Conservation (phyloP, 2,113 vertebrate genomes). For the Desmodus rotundus region DNA sequence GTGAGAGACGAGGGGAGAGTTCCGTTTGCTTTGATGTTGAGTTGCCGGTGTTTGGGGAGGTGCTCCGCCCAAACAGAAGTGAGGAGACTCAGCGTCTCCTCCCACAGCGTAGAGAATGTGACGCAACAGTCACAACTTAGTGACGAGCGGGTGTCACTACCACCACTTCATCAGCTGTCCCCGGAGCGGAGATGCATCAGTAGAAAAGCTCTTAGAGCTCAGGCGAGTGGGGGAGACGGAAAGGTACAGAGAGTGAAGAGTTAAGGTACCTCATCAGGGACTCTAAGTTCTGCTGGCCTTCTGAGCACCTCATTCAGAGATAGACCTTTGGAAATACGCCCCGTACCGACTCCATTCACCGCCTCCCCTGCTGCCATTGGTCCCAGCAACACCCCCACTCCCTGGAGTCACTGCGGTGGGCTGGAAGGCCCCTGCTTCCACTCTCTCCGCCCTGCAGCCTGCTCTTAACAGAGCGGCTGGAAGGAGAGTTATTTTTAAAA, state of each 20-base stretch:
- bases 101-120: neutral
- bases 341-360: neutral
- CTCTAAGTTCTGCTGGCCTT: neutral
- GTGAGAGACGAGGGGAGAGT: neutral
- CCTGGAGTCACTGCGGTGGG: accelerated
- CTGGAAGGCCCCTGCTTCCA: neutral
- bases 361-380: no score
- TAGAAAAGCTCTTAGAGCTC: neutral
- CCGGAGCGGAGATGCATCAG: neutral
- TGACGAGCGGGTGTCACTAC: neutral
- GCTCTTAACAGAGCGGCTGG: neutral
- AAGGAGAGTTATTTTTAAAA: neutral
- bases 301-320: neutral
- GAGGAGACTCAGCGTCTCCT: neutral
- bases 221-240: neutral
- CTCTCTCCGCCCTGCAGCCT: neutral
- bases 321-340: neutral
- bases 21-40: neutral
- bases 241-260: neutral
- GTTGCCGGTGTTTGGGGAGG: neutral
- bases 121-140: neutral
- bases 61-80: neutral
- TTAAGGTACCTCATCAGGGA: neutral
- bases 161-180: neutral
- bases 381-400: neutral